Evolutionary conservation across 37 sponge, comb jelly and placozoan species (phyloP), one percentile per base, ranked within the genome.

Genomic region (Cladorhizidae sp.): DNA sequence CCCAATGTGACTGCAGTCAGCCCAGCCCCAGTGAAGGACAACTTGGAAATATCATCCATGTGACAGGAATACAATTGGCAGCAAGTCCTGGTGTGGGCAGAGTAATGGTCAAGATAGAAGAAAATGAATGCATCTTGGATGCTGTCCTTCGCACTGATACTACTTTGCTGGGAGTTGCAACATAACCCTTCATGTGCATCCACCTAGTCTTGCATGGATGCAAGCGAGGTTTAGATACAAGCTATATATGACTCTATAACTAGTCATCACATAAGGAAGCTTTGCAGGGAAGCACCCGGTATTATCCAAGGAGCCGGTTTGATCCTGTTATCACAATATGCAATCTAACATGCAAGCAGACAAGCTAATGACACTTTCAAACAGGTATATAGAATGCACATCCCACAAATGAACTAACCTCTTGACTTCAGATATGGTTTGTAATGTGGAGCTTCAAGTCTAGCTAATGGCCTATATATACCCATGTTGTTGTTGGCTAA

Each of bases 311-410:
- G 93, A 1, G 43, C 57, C 2, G 93, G 95, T 89, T 89, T 51
- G 71, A 95, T 64, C 89, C 90, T 12, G 50, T 57, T 0, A 75
- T 89, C 38, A 80, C 77, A 26, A 75, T 95, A 2, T 95, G 95
- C 45, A 72, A 67, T 26, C 37, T 40, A 35, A 17, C 8, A 43
- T 94, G 95, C 62, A 9, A 18, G 41, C 45, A 22, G 2, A 54
- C 84, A 57, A 64, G 45, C 42, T 56, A 31, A 20, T 63, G 40
- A 3, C 15, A 71, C 64, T 56, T 29, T 75, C 3, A 80, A 54
- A 2, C 40, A 38, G 23, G 9, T 93, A n/a, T n/a, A n/a, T n/a
- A 8, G 35, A 52, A 1, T 93, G 93, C 39, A 77, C 81, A 1
- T 49, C 85, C 25, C 93, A 45, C 93, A 41, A 32, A 50, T n/a